These are phyloP conservation scores for Aurelia sp. DNA, from an alignment of 30 jellyfish, hydroid and myxozoan genomes.

Conservation along the genomic window DNA sequence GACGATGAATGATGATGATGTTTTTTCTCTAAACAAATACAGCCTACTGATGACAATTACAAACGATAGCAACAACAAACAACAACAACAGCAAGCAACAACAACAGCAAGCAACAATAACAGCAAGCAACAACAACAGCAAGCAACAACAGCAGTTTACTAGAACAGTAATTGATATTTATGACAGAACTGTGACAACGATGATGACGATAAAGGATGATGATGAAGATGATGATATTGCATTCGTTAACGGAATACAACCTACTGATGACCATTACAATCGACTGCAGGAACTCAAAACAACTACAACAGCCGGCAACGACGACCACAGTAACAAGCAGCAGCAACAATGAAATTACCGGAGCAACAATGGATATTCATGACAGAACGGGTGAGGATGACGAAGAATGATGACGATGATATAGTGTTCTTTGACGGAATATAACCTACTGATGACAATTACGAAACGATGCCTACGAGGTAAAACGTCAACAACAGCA, in stretches of 20 bases:
- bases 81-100: too few species aligned
- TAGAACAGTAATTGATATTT: neutral
- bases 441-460: too few species aligned
- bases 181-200: neutral
- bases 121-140: too few species aligned
- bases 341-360: neutral
- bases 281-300: neutral
- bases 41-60: neutral
- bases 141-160: too few species aligned
- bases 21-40: too few species aligned
- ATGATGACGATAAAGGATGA: neutral
- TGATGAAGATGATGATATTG: constrained; percentile 3
- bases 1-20: too few species aligned
- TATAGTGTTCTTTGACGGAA: neutral
- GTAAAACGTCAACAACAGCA: too few species aligned
- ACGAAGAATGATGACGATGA: constrained; percentile 4
- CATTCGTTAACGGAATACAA: neutral
- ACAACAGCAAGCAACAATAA: too few species aligned
- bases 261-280: neutral
- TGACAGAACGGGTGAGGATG: constrained; percentile 16
- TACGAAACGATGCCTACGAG: too few species aligned
- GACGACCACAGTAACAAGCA: neutral
- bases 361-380: neutral
- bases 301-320: neutral
- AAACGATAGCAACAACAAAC: neutral